phyloP scores from a whole-genome alignment of 2,797 vertebrate genomes.

The Acipenser transmontanus region DNA sequence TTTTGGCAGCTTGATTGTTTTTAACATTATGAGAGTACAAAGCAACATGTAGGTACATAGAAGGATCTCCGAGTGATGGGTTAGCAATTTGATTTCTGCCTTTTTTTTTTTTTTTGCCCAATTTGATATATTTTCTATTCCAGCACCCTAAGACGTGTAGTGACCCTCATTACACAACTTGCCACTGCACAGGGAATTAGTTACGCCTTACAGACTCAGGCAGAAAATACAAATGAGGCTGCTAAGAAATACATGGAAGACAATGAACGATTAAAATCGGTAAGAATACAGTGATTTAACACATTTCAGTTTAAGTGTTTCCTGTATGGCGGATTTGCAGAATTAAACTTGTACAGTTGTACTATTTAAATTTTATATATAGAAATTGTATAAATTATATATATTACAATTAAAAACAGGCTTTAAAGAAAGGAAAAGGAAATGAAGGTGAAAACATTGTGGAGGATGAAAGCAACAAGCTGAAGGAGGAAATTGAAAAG shows the following conservation, averaged over 20 bases:
- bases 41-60: no score
- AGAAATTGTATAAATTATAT: neutral
- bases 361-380: neutral
- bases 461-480: no score
- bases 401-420: neutral
- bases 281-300: constrained; percentile 35
- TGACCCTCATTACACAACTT: constrained; percentile 79
- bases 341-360: no score
- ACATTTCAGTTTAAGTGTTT: neutral
- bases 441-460: no score
- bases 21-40: no score
- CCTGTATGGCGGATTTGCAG: no score
- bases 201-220: constrained; percentile 65
- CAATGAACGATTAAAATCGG: constrained; percentile 72
- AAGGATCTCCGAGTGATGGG: no score
- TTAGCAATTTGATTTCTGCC: neutral
- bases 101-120: neutral
- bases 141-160: constrained; percentile 69
- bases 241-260: constrained; percentile 77
- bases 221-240: constrained; percentile 64
- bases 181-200: constrained; percentile 59
- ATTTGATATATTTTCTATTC: constrained; percentile 8
- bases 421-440: no score
- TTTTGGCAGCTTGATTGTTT: no score
- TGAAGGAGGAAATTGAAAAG: neutral